Evolutionary conservation across 2,797 vertebrate genomes (phyloP).

Genomic region (Valencia hispanica): DNA sequence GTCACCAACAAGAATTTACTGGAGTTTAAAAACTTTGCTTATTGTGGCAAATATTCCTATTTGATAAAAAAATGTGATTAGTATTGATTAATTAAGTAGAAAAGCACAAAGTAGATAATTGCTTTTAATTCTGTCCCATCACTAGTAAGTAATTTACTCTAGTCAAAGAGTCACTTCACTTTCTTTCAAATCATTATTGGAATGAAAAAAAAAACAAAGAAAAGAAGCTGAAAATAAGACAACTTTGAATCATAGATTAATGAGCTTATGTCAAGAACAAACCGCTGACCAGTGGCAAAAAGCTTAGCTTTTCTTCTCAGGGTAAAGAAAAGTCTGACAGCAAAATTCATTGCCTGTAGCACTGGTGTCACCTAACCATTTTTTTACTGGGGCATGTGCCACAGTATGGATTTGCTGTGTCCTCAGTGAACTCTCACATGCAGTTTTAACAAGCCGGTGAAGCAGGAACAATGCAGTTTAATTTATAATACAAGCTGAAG

Average conservation of each 20-base stretch:
- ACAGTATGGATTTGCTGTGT: slow-evolving; percentile 10
- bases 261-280: background rate
- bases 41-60: background rate
- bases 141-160: background rate
- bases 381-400: slow-evolving; percentile 8
- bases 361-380: background rate
- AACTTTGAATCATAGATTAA: slow-evolving; percentile 3
- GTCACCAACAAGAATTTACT: background rate
- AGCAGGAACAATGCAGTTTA: slow-evolving; percentile 8
- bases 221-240: background rate
- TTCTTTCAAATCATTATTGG: background rate
- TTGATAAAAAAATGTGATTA: background rate
- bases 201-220: background rate
- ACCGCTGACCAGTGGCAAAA: background rate
- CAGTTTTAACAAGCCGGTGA: slow-evolving; percentile 12
- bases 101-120: background rate
- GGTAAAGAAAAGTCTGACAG: background rate
- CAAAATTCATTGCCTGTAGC: background rate
- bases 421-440: slow-evolving; percentile 11
- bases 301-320: background rate
- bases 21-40: background rate
- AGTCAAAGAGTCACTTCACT: background rate
- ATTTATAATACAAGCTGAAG: slow-evolving; percentile 6
- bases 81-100: background rate
- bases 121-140: background rate